Conservation (phyloP, 1,140 invertebrate genomes). For the Chironomus tepperi region DNA sequence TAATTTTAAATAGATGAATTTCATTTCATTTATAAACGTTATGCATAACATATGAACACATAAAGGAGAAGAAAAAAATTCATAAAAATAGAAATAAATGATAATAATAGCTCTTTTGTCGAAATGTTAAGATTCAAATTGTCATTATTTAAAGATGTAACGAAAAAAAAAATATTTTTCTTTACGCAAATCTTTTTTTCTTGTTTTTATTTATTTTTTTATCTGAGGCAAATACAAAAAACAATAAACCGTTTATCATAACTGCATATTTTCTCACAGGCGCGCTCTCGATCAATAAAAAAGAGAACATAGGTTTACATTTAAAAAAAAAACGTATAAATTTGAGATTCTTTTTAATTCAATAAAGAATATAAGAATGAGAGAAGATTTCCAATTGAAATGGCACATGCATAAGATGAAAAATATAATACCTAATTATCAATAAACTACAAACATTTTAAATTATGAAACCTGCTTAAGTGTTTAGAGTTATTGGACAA, state of each 20-base stretch:
- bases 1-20: too few relatives aligned
- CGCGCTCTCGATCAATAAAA: neutral
- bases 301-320: too few relatives aligned
- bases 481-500: conserved; percentile 5
- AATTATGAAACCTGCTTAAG: conserved; percentile 14
- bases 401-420: conserved; percentile 12
- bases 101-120: conserved; percentile 5
- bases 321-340: neutral
- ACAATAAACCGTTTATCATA: neutral
- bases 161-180: neutral
- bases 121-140: neutral
- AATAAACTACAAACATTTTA: conserved; percentile 2
- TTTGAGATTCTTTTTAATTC: neutral
- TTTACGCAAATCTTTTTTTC: neutral
- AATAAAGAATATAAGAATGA: neutral
- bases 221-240: conserved; percentile 2
- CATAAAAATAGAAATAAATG: neutral
- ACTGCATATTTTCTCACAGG: neutral
- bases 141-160: conserved; percentile 5
- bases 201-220: neutral
- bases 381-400: neutral
- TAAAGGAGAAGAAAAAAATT: too few relatives aligned
- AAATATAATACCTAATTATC: neutral
- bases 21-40: too few relatives aligned
- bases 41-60: too few relatives aligned